Percentiles rank a stretch among this genome's conserved stretches.
Evolutionary conservation across 2,797 vertebrate genomes (phyloP).

Genomic region (Salmo trutta): DNA sequence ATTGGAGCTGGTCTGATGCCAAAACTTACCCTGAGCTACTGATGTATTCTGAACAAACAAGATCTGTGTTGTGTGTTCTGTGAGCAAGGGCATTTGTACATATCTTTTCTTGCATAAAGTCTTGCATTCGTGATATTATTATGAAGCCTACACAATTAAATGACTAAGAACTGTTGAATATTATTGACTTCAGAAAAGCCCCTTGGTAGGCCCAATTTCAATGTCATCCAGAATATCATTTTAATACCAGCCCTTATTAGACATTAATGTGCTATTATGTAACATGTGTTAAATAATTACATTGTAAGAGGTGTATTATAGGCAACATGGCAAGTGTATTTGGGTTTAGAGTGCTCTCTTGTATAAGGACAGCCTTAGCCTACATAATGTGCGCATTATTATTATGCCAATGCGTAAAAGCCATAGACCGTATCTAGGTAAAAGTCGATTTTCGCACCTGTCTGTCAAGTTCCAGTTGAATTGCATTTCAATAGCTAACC

Average conservation of each 20-base stretch:
- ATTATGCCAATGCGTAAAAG: not conserved
- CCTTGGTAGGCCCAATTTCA: not conserved
- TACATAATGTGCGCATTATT: not conserved
- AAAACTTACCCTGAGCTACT: conserved; percentile 3
- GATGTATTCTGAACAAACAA: conserved; percentile 5
- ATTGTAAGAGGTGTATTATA: too few relatives aligned
- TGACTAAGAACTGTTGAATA: not conserved
- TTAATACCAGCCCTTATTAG: not conserved
- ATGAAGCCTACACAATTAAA: not conserved
- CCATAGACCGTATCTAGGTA: not conserved
- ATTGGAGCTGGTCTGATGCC: conserved; percentile 18
- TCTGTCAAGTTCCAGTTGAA: not conserved
- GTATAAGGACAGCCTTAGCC: too few relatives aligned
- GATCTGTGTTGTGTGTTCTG: conserved; percentile 1
- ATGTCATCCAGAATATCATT: not conserved
- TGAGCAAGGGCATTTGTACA: not conserved
- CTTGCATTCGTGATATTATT: not conserved
- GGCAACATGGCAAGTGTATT: too few relatives aligned
- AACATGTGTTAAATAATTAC: too few relatives aligned
- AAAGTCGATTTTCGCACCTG: conserved; percentile 24
- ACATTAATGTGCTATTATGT: too few relatives aligned
- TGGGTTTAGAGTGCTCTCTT: too few relatives aligned
- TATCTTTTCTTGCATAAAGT: not conserved
- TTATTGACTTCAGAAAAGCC: not conserved
- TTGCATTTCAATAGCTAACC: not conserved